These are phyloP conservation scores for Chaitophorus viminalis DNA, from an alignment of 2,888 invertebrate genomes.

Conservation along the genomic window DNA sequence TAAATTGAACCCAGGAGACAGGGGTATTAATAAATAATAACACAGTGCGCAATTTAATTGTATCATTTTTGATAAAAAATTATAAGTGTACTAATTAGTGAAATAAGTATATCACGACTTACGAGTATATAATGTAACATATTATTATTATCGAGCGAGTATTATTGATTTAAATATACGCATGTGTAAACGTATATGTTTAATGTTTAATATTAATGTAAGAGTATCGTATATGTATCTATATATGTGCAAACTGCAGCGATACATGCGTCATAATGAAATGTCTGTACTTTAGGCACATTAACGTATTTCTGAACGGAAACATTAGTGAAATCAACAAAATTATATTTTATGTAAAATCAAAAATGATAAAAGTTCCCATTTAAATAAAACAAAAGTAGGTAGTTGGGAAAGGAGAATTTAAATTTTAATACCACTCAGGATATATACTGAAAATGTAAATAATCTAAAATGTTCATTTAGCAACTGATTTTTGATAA, in stretches of 20 bases:
- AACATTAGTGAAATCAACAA: conserved; percentile 51
- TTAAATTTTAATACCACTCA: not conserved
- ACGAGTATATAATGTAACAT: too few species aligned
- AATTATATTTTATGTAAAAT: conserved; percentile 39
- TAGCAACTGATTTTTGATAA: conserved; percentile 14
- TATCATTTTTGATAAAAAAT: not conserved
- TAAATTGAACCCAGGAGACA: not conserved
- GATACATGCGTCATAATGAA: not conserved
- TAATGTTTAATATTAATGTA: too few species aligned
- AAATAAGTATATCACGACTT: not conserved
- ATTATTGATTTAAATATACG: not conserved
- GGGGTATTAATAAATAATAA: not conserved
- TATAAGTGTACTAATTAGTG: not conserved
- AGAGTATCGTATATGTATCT: too few species aligned
- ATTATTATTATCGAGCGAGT: not conserved
- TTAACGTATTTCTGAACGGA: conserved; percentile 42
- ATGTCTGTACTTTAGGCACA: conserved; percentile 47
- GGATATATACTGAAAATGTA: not conserved
- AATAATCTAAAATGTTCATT: not conserved
- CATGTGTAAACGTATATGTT: too few species aligned
- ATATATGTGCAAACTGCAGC: not conserved
- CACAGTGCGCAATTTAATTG: not conserved
- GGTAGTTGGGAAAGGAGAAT: not conserved
- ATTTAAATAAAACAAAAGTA: conserved; percentile 36
- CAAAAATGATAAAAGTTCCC: conserved; percentile 22